These are phyloP conservation scores for Melikaiella ostensackeni DNA, from an alignment of 2,888 invertebrate genomes.

Conservation along the genomic window DNA sequence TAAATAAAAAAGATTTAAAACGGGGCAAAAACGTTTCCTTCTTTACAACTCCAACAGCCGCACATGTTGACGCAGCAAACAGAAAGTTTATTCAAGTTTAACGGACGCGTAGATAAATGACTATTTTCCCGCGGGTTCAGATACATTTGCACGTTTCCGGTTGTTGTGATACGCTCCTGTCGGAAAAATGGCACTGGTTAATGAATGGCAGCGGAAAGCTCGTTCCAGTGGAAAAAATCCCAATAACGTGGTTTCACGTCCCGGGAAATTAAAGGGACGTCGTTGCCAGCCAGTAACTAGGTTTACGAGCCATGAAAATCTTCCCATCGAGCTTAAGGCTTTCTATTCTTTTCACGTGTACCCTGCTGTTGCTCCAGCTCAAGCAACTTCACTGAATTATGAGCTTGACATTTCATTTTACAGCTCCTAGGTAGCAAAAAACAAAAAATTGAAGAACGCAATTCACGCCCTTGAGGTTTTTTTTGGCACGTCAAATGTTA, in stretches of 20 bases:
- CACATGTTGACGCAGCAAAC: neutral
- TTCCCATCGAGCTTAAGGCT: conserved; percentile 23
- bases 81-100: conserved; percentile 6
- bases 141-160: neutral
- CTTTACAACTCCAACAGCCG: neutral
- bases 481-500: too few species aligned
- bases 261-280: conserved; percentile 19
- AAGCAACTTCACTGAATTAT: neutral
- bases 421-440: neutral
- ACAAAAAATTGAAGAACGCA: neutral
- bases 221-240: conserved; percentile 20
- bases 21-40: neutral
- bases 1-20: neutral
- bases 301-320: conserved; percentile 34
- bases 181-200: neutral
- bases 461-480: too few species aligned
- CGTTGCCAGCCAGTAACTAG: neutral
- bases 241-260: conserved; percentile 12
- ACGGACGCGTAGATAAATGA: neutral
- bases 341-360: conserved; percentile 11
- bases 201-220: conserved; percentile 32
- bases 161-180: neutral
- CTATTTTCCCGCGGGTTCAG: neutral
- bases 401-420: neutral
- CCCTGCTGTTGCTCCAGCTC: neutral